phyloP scores from a whole-genome alignment of 23 tunicate species.

The Styela plicata region DNA sequence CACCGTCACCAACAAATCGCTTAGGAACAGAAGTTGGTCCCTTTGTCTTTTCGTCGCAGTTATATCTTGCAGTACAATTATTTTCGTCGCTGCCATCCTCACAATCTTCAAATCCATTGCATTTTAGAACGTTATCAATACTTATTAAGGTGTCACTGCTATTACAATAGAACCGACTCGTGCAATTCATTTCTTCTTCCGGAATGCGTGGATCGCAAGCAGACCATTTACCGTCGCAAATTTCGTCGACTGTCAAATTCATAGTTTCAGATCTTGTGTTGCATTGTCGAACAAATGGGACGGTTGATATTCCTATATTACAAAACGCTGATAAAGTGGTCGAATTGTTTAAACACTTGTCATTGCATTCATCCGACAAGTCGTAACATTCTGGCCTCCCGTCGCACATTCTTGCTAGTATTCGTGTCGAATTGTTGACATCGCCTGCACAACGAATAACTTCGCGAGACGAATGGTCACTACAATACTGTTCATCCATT shows the following conservation, averaged over 20 bases:
- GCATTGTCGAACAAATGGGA: constrained; percentile 1
- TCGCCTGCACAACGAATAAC: constrained; percentile 60
- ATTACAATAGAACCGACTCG: constrained; percentile 45
- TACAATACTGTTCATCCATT: constrained; percentile 49
- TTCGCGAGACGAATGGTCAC: not conserved
- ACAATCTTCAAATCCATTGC: constrained; percentile 52
- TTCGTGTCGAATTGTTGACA: constrained; percentile 34
- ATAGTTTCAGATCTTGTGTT: not conserved
- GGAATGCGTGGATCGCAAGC: constrained; percentile 31
- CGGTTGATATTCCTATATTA: not conserved
- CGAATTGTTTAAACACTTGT: not conserved
- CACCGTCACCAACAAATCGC: constrained; percentile 39
- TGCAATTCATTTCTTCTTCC: constrained; percentile 42
- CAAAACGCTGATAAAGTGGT: not conserved
- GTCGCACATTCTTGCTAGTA: constrained; percentile 45
- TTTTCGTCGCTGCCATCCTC: constrained; percentile 52
- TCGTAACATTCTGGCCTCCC: constrained; percentile 64
- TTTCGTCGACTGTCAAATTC: constrained; percentile 23
- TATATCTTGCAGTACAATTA: constrained; percentile 8
- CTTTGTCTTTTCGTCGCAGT: constrained; percentile 20
- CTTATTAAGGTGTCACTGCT: constrained; percentile 30
- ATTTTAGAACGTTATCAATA: constrained; percentile 40
- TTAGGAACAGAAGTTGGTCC: constrained; percentile 35
- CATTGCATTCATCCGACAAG: constrained; percentile 54
- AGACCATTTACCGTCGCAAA: constrained; percentile 55